Evolutionary conservation across 2,888 invertebrate species (phyloP), one percentile per base, ranked within the genome.

Genomic region (Ochropacha duplaris): DNA sequence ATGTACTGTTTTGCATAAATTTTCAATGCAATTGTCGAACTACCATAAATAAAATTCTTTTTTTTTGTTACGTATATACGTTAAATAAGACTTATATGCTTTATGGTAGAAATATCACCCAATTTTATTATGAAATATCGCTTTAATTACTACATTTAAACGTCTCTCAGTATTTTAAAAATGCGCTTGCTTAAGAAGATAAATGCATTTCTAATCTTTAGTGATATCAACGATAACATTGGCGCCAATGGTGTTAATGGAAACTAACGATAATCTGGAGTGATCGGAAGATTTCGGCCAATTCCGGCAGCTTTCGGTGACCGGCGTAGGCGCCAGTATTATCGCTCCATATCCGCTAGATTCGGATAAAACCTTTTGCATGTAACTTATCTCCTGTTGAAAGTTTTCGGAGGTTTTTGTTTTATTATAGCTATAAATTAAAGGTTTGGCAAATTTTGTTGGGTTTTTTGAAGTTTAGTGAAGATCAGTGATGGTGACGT

Each of bases 201-300:
- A 36, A n/a, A 36, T 36, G n/a, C 44, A 19, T 44, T 44, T 44
- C 24, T 52, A 52, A 52, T 52, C 52, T 52, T 12, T 1, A 0
- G 1, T 14, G 31, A 52, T 34, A 52, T 12, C 52, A 31, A 62
- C 49, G 64, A 66, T 64, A 62, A 68, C 57, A 52, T 64, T 65
- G 72, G 72, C 72, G 72, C 72, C 72, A 64, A 14, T 49, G 50
- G 54, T 28, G 50, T 44, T 56, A 56, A 22, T 54, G 52, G 34
- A 34, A 26, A 14, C 16, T 6, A 16, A 39, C 5, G 19, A 44
- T 44, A 19, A 19, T 31, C 51, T 31, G 51, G 11, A 11, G 24
- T 39, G 8, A 31, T 52, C 52, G 52, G 52, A 5, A 19, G 26
- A 1, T 22, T 31, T 52, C 52, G 31, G 52, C 44, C 44, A 44